A percentile compares a stretch with the other conserved stretches of the same genome.
Conservation (phyloP, 2,797 vertebrate genomes). For the Podarcis lilfordi region DNA sequence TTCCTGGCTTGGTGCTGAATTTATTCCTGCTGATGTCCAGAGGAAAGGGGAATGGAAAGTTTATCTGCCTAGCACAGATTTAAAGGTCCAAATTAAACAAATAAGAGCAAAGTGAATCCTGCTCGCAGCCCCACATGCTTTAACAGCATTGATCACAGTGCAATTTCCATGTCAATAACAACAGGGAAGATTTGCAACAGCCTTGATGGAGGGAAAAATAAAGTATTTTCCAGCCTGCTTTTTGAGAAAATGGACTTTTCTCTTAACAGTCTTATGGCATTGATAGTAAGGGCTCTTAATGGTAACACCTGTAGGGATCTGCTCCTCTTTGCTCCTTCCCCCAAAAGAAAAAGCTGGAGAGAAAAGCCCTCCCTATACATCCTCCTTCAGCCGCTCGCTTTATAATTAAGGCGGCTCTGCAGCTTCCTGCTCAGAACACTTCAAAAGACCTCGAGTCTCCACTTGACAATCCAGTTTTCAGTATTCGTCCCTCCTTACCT, state of each 20-base stretch:
- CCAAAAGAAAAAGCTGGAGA: constrained; percentile 52
- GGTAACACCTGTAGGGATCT: constrained; percentile 75
- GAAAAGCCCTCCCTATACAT: constrained; percentile 66
- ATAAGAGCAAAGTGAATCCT: constrained; percentile 12
- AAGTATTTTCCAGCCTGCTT: background rate
- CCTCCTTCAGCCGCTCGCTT: constrained; percentile 74
- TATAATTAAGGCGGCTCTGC: constrained; percentile 83
- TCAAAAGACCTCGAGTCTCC: constrained; percentile 78
- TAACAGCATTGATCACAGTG: background rate
- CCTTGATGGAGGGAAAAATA: constrained; percentile 10
- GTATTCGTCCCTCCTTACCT: constrained; percentile 71
- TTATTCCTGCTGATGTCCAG: constrained; percentile 5
- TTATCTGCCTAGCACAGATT: constrained; percentile 3
- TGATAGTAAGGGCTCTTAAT: constrained; percentile 68
- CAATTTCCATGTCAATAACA: constrained; percentile 2
- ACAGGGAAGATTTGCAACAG: constrained; percentile 28
- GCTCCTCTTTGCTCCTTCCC: constrained; percentile 61
- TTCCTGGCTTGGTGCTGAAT: background rate
- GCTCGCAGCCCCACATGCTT: background rate
- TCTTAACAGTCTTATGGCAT: constrained; percentile 38
- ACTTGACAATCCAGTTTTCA: constrained; percentile 64
- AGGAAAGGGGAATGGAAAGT: background rate
- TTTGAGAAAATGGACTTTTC: constrained; percentile 5
- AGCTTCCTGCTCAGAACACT: constrained; percentile 80
- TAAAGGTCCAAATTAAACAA: constrained; percentile 30